Evolutionary conservation across 2,113 vertebrate genomes (phyloP).

Genomic region (Callopanchax toddi): DNA sequence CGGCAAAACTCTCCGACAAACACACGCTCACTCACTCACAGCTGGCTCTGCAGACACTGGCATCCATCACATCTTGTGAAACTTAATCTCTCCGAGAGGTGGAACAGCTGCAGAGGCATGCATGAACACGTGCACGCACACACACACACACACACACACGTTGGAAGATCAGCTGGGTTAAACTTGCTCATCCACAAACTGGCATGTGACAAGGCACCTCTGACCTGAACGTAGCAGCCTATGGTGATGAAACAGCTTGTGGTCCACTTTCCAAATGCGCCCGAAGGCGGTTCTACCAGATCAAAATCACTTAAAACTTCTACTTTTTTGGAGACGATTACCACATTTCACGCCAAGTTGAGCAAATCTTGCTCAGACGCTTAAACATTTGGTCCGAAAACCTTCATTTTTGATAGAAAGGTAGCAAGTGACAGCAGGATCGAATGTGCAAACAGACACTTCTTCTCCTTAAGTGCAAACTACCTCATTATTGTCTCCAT

Average conservation of each 20-base stretch:
- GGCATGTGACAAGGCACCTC: slow-evolving; percentile 65
- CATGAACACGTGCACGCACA: slow-evolving; percentile 14
- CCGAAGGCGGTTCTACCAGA: background rate
- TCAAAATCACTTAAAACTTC: no score
- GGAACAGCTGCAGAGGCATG: slow-evolving; percentile 69
- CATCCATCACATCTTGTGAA: slow-evolving; percentile 76
- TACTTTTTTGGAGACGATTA: background rate
- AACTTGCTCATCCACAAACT: slow-evolving; percentile 54
- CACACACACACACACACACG: slow-evolving; percentile 12
- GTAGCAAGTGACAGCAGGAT: background rate
- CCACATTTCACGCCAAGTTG: background rate
- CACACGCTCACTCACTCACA: slow-evolving; percentile 42
- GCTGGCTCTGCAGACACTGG: slow-evolving; percentile 67
- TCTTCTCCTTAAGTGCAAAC: background rate
- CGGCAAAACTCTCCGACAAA: slow-evolving; percentile 58
- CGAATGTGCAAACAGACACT: slow-evolving; percentile 2
- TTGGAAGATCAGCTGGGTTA: slow-evolving; percentile 56
- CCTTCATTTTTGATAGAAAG: background rate
- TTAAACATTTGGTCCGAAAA: background rate
- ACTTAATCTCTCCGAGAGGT: slow-evolving; percentile 69
- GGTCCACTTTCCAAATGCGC: slow-evolving; percentile 26
- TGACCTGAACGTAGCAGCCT: slow-evolving; percentile 58
- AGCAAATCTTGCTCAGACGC: no score
- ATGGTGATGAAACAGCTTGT: slow-evolving; percentile 48
- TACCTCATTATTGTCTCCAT: background rate